Evolutionary conservation across 2,113 vertebrate species (phyloP).

Genomic region (Mormyrus lacerda): DNA sequence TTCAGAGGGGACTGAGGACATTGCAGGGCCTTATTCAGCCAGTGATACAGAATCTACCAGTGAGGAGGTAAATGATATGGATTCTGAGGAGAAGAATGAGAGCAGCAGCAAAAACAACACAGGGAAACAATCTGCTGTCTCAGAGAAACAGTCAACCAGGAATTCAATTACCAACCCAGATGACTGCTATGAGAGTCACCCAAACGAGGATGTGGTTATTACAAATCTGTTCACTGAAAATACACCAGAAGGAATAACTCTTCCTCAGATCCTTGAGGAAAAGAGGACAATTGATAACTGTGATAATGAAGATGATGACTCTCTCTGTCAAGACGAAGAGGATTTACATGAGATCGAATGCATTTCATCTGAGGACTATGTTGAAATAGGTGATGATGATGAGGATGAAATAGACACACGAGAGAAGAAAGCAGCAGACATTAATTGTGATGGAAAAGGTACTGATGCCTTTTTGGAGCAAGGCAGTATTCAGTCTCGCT

Average conservation of each 20-base stretch:
- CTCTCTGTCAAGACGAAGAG: conserved; percentile 34
- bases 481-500: conserved; percentile 37
- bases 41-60: conserved; percentile 22
- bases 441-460: conserved; percentile 19
- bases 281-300: conserved; percentile 17
- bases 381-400: conserved; percentile 27
- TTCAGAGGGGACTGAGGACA: conserved; percentile 21
- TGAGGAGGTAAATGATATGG: conserved; percentile 23
- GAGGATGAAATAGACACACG: conserved; percentile 10
- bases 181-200: conserved; percentile 32
- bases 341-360: conserved; percentile 36
- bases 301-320: conserved; percentile 12
- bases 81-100: neutral
- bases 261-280: conserved; percentile 7
- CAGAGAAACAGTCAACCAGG: conserved; percentile 11
- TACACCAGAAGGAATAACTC: neutral
- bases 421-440: conserved; percentile 24
- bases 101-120: neutral
- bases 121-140: conserved; percentile 20
- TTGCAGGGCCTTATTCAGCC: neutral
- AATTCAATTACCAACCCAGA: conserved; percentile 26
- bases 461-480: conserved; percentile 24
- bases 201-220: conserved; percentile 7
- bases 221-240: conserved; percentile 4
- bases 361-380: conserved; percentile 33